These are phyloP conservation scores for Gallinago undulata DNA, from an alignment of 2,113 vertebrate species.

Conservation along the genomic window DNA sequence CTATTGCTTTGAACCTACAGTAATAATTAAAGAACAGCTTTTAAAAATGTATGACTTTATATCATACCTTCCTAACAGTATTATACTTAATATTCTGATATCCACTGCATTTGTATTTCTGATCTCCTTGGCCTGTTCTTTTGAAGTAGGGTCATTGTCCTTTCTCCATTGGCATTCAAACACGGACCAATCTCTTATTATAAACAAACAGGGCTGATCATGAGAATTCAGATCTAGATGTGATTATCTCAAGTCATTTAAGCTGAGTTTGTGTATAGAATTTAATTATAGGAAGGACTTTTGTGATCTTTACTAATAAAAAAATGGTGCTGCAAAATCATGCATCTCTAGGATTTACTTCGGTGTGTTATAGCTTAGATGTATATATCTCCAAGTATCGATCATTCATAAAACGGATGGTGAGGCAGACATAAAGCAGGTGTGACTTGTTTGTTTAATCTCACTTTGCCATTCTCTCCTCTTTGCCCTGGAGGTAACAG, in stretches of 20 bases:
- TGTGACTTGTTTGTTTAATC: slow-evolving; percentile 1
- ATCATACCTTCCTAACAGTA: slow-evolving; percentile 45
- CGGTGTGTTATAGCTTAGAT: not conserved
- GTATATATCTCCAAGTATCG: not conserved
- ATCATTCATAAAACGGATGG: not conserved
- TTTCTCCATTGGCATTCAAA: not conserved
- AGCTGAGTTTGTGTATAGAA: not conserved
- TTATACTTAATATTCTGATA: slow-evolving; percentile 38
- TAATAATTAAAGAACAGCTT: slow-evolving; percentile 71
- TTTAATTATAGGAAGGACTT: not conserved
- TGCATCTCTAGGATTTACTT: not conserved
- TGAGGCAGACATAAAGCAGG: not conserved
- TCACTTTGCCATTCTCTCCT: not conserved
- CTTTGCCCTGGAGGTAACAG: not conserved
- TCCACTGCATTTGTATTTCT: slow-evolving; percentile 7
- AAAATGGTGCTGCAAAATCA: not conserved
- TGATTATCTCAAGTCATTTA: slow-evolving; percentile 15
- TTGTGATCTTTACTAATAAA: not conserved
- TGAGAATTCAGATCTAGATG: not conserved
- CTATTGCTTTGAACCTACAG: slow-evolving; percentile 56
- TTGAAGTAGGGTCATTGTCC: not conserved
- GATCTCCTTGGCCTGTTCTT: slow-evolving; percentile 39
- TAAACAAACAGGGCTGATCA: not conserved
- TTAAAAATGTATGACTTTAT: slow-evolving; percentile 70
- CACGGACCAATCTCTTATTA: not conserved